Percentiles rank a stretch among this genome's conserved stretches.
Conservation (phyloP, 2,797 vertebrate species). For the Scarus forsteni region DNA sequence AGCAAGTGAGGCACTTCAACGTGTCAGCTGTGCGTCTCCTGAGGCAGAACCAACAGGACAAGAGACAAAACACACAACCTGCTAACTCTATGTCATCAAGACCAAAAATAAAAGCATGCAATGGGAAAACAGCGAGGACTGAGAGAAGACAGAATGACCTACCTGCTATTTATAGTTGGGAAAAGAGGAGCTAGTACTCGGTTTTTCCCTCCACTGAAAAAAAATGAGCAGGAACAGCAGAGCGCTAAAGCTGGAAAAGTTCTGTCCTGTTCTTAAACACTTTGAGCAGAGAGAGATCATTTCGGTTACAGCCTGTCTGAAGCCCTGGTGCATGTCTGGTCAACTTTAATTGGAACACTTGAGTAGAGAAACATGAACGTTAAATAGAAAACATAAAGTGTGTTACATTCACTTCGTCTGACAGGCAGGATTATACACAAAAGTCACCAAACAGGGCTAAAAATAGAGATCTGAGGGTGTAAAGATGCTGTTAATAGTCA, state of each 20-base stretch:
- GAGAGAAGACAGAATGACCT: background rate
- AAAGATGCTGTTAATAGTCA: conserved; percentile 24
- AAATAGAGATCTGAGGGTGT: conserved; percentile 11
- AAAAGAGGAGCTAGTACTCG: background rate
- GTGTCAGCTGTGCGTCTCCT: conserved; percentile 30
- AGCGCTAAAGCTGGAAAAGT: background rate
- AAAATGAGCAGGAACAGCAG: background rate
- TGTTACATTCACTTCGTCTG: background rate
- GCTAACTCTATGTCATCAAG: background rate
- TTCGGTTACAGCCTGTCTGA: background rate
- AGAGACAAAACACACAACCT: background rate
- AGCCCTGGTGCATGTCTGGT: too few relatives aligned
- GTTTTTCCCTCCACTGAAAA: background rate
- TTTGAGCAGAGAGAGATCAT: background rate
- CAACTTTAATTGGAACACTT: background rate
- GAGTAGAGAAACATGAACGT: background rate
- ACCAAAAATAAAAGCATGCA: background rate
- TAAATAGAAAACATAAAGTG: background rate
- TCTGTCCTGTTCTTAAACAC: background rate
- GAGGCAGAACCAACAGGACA: background rate
- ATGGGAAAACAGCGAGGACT: background rate
- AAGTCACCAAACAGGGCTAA: conserved; percentile 12
- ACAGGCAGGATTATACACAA: conserved; percentile 1
- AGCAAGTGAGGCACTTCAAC: conserved; percentile 33
- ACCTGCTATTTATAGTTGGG: background rate